These are phyloP conservation scores for Proterorhinus semilunaris DNA, from an alignment of 2,113 vertebrate genomes.

Conservation along the genomic window DNA sequence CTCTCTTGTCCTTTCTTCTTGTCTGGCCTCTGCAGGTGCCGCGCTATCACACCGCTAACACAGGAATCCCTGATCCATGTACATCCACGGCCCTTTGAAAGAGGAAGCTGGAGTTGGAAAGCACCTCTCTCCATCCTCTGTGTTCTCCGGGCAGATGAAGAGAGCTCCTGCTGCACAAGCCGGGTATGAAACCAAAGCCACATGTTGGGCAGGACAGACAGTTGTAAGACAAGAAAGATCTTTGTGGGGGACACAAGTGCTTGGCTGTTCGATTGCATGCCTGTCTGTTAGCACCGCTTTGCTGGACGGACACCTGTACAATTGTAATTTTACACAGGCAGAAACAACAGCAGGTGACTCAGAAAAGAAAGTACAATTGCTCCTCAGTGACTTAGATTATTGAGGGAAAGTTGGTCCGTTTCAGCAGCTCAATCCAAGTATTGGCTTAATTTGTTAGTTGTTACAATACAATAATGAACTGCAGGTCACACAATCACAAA, in stretches of 20 bases:
- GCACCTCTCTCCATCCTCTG: conserved; percentile 58
- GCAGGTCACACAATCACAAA: too few species aligned
- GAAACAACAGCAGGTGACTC: conserved; percentile 47
- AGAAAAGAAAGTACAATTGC: conserved; percentile 42
- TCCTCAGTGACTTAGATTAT: not conserved
- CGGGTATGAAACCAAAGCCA: conserved; percentile 70
- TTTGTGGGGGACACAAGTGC: conserved; percentile 77
- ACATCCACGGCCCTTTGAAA: conserved; percentile 67
- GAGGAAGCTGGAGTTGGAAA: conserved; percentile 66
- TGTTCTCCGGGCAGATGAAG: conserved; percentile 62
- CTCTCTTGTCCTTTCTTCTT: conserved; percentile 55
- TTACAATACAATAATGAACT: too few species aligned
- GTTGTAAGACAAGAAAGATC: conserved; percentile 78
- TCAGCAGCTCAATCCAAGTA: too few species aligned
- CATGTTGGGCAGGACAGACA: conserved; percentile 68
- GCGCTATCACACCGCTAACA: conserved; percentile 65
- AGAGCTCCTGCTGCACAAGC: conserved; percentile 56
- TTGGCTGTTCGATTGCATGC: conserved; percentile 75
- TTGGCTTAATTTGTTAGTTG: too few species aligned
- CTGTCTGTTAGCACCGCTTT: conserved; percentile 66
- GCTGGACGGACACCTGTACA: conserved; percentile 69
- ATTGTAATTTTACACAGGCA: conserved; percentile 69
- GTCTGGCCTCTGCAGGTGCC: conserved; percentile 65
- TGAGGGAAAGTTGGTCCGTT: not conserved
- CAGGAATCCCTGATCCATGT: conserved; percentile 60